Percentiles rank a stretch among this genome's conserved stretches.
Evolutionary conservation across 2,113 vertebrate species (phyloP).

Genomic region (Stercorarius parasiticus): DNA sequence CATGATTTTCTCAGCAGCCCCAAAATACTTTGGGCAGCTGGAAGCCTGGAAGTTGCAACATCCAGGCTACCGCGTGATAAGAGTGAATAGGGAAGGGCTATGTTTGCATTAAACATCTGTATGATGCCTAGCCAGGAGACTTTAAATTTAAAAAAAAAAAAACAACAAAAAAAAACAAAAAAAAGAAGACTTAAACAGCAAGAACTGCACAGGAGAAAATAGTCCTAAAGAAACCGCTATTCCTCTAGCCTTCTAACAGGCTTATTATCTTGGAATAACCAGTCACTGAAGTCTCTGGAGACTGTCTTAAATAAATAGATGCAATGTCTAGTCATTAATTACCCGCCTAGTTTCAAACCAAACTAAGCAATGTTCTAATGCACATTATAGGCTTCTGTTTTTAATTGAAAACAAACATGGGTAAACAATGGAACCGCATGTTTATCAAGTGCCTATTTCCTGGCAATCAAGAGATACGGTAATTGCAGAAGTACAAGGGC

Average conservation of each 20-base stretch:
- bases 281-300: background rate
- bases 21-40: background rate
- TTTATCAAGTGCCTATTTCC: constrained; percentile 9
- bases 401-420: constrained; percentile 10
- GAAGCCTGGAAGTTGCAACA: background rate
- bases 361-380: background rate
- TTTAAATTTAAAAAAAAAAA: background rate
- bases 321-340: background rate
- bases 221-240: background rate
- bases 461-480: background rate
- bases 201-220: background rate
- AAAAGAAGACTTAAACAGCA: background rate
- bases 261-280: background rate
- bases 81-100: background rate
- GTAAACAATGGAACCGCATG: background rate
- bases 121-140: background rate
- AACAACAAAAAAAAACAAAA: too few relatives aligned
- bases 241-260: background rate
- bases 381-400: background rate
- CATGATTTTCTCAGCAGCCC: background rate
- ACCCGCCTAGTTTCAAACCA: background rate
- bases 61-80: background rate
- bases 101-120: background rate
- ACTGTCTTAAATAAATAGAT: background rate
- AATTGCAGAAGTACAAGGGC: background rate